Base-by-base conservation (phyloP, 2,797 vertebrate genomes). In the Holocentrus rufus region DNA sequence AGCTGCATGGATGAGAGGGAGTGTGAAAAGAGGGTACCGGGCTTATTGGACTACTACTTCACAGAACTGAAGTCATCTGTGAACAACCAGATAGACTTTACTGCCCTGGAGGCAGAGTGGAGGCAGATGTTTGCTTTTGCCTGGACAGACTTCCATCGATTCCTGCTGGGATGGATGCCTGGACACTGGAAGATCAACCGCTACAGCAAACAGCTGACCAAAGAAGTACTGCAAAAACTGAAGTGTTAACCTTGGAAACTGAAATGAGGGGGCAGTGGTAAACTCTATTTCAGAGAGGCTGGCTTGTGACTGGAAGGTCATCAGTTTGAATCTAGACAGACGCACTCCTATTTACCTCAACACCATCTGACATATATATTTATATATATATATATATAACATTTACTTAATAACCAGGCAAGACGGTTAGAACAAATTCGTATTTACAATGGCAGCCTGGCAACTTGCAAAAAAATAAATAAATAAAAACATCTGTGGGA, bases 131-230 rank as follows among this genome's bases (percentile, higher is more conserved):
- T 94, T 73, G 87, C 86, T 0, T 93, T 91, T 0, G 93, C 94
- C 0, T 95, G 94, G 94, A 93, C 93, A 0, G 94, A 95, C 74
- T 94, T 93, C 62, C 91, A 94, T 49, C 93, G 94, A 9, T 95
- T 95, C 25, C 89, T 95, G n/a, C 84, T 94, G 17, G 94, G 94
- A 15, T 95, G 94, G 94, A 94, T 90, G 89, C 93, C 93, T 0
- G 92, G 91, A 75, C 93, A 94, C 85, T 83, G 89, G 89, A 95
- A 94, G 75, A 86, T 94, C 77, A 93, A 94, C 86, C 80, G 78
- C 7, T 94, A 93, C 85, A 93, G 92, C 71, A 91, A 87, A 88
- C 88, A 68, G 65, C 20, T 95, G 79, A 85, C 89, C 8, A 89
- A 86, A 36, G 89, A 93, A 59, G 93, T 94, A 27, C 85, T 94